Conservation (phyloP, 2,888 invertebrate genomes). For the Rotaria sp. region DNA sequence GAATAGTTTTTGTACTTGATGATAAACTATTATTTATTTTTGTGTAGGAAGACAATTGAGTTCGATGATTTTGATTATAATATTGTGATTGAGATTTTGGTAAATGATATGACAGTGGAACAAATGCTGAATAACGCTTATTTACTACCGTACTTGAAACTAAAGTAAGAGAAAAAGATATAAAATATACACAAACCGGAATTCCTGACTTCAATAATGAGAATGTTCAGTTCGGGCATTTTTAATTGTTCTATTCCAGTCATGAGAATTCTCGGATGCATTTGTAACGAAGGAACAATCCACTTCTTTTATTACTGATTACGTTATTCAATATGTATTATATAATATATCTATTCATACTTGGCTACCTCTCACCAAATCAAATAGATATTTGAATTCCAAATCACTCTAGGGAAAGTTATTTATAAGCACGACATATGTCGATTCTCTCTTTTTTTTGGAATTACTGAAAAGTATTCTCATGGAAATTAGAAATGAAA, state of each 20-base stretch:
- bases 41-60: not conserved
- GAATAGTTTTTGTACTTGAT: not conserved
- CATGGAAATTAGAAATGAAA: not conserved
- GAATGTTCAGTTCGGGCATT: too few relatives aligned
- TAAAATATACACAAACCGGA: too few relatives aligned
- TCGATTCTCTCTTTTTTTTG: not conserved
- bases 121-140: not conserved
- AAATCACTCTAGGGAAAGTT: not conserved
- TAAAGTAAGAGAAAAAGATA: not conserved
- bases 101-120: not conserved
- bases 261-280: not conserved
- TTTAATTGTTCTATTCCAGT: not conserved
- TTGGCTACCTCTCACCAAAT: not conserved
- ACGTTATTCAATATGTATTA: constrained; percentile 7
- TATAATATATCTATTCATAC: constrained; percentile 3
- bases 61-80: not conserved
- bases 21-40: not conserved
- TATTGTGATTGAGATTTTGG: constrained; percentile 10
- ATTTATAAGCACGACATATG: not conserved
- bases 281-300: not conserved
- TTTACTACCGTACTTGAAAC: not conserved
- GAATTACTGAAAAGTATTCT: not conserved
- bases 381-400: constrained; percentile 10
- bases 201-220: too few relatives aligned
- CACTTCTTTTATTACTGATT: not conserved